Conservation (phyloP, 2,888 invertebrate species). For the Eugnorisma glareosa region DNA sequence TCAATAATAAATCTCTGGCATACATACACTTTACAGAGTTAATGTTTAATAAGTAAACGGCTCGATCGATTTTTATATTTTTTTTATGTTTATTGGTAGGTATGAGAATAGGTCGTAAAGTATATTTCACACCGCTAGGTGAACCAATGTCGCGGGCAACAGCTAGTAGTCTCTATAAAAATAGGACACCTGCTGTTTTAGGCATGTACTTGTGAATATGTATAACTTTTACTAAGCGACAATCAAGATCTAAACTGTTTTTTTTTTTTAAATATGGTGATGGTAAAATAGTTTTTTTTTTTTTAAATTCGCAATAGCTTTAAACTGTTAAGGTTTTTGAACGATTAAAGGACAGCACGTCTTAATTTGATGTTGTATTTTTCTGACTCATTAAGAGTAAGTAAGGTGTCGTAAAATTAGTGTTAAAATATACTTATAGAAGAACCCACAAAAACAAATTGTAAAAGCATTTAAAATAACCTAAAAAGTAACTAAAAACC, state of each 20-base stretch:
- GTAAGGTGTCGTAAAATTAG: not conserved
- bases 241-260: too few relatives aligned
- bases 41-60: not conserved
- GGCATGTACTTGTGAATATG: not conserved
- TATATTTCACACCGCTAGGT: too few relatives aligned
- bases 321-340: not conserved
- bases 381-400: not conserved
- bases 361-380: not conserved
- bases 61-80: too few relatives aligned
- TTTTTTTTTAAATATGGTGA: too few relatives aligned
- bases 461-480: not conserved
- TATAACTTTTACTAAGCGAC: not conserved
- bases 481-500: too few relatives aligned
- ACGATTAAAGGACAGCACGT: not conserved
- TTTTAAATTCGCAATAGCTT: not conserved
- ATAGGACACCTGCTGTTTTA: not conserved
- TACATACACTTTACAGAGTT: not conserved
- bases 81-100: too few relatives aligned
- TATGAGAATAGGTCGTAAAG: too few relatives aligned
- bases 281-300: too few relatives aligned
- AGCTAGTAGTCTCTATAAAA: too few relatives aligned
- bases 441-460: not conserved
- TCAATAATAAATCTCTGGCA: not conserved
- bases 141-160: too few relatives aligned
- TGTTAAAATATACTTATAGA: not conserved